Base-by-base conservation (phyloP, 2,888 invertebrate genomes). In the Dioctria linearis region DNA sequence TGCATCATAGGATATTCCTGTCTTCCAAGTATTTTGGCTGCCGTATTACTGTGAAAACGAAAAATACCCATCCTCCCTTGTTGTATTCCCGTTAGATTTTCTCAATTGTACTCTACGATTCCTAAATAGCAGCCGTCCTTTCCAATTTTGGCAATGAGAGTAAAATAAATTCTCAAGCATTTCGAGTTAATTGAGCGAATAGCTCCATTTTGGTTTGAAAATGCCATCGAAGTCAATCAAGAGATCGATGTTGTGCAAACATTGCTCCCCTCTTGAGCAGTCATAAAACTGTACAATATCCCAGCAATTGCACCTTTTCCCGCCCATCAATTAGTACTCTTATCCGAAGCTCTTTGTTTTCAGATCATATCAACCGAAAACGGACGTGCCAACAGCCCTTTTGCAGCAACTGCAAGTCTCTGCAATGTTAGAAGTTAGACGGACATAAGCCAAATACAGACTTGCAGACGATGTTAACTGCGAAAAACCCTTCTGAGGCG, bases 251-350 rank as follows among this genome's bases (percentile, higher is more conserved):
- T 71, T 71, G 39, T 37, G n/a, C 49, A 51, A 71, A 37, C 69
- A 43, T 43, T n/a, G 25, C 25, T 71, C 51, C 13, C 51, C 66
- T 13, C 63, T 6, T 9, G 4, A 13, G 66, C 46, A 13, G n/a
- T 76, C 61, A 76, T 76, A 63, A 63, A 63, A 49, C 39, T 63
- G 46, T 42, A 63, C 63, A 76, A 63, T 25, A 25, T 46, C 37
- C 76, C 49, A 39, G 25, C 49, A 46, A 76, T 46, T 39, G 8
- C 25, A 46, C 51, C 69, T 79, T 51, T 80, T 61, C 76, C 78
- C 80, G 78, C 76, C 78, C 78, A 67, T 43, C 81, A 81, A 81
- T 81, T 81, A 81, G 81, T 73, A 71, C 81, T 80, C 78, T 80
- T 66, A 66, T 66, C 54, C 40, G 39, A 51, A 78, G 43, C 66